Evolutionary conservation across 2,113 vertebrate species (phyloP).

Genomic region (Sapajus apella): DNA sequence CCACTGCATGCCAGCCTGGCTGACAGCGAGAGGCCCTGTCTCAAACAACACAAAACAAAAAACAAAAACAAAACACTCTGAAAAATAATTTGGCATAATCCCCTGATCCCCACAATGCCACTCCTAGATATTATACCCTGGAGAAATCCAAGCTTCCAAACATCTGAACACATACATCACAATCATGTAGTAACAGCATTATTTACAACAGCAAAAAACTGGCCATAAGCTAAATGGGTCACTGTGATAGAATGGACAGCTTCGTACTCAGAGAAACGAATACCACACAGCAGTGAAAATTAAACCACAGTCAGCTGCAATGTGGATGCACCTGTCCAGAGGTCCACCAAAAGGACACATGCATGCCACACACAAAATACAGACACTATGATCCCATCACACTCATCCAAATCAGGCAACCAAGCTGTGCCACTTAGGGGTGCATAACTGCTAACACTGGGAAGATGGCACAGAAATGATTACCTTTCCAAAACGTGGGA

Average conservation of each 20-base stretch:
- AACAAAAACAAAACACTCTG: neutral
- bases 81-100: neutral
- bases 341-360: neutral
- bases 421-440: neutral
- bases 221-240: neutral
- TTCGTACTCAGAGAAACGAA: too few species aligned
- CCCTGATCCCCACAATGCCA: neutral
- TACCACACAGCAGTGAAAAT: accelerated
- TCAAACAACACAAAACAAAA: neutral
- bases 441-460: too few species aligned
- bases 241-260: neutral
- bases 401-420: neutral
- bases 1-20: neutral
- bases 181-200: too few species aligned
- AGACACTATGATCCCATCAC: accelerated
- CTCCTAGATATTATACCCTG: neutral
- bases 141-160: neutral
- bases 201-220: neutral
- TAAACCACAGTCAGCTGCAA: neutral
- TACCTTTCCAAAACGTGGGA: neutral
- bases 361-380: neutral
- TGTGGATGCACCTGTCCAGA: neutral
- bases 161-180: neutral
- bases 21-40: neutral
- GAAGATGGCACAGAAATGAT: accelerated